Base-by-base conservation (phyloP, 2,113 vertebrate genomes). In the Thalassarche chlororhynchos region DNA sequence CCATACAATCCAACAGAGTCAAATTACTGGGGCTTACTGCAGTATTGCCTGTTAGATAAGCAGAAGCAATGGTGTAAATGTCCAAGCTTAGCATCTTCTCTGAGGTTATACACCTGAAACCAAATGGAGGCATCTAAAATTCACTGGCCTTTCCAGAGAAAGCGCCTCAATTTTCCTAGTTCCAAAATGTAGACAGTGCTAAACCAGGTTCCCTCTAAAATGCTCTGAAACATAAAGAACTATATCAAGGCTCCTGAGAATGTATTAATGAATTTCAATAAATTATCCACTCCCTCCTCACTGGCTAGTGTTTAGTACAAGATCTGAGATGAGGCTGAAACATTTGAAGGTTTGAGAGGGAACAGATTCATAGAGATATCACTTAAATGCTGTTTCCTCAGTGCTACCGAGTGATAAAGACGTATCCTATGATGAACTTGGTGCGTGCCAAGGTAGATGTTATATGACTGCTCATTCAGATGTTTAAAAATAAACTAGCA, bases 401-500 rank as follows among this genome's bases (percentile, higher is more conserved):
- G 44, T 51, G 49, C 5, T 51, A 82, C 14, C 21, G 31, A 77
- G 9, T 65, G 64, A 90, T 88, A 90, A 93, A 92, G 51, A 85
- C 31, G 28, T 65, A 68, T 34, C 29, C 55, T 75, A 6, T 29
- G 34, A 75, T 51, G 49, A 77, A 84, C 46, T 34, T n/a, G 25
- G 51, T 91, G 38, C 44, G 23, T 25, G 62, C 16, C 51, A 93
- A 94, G 88, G 74, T 93, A 88, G 54, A 78, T 60, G 21, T 17
- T 94, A 36, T 49, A 42, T 51, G 74, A 80, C 57, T 87, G 18
- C 32, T 95, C 78, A 66, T 77, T 90, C 58, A 84, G 60, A 60
- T 28, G 24, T 72, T 96, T 80, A 83, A 90, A 96, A 96, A 93
- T 80, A 95, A 93, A 71, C 42, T 29, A 87, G 15, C 38, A 51